Evolutionary conservation across 2,113 vertebrate genomes (phyloP).

Genomic region (Oophaga pumilio): DNA sequence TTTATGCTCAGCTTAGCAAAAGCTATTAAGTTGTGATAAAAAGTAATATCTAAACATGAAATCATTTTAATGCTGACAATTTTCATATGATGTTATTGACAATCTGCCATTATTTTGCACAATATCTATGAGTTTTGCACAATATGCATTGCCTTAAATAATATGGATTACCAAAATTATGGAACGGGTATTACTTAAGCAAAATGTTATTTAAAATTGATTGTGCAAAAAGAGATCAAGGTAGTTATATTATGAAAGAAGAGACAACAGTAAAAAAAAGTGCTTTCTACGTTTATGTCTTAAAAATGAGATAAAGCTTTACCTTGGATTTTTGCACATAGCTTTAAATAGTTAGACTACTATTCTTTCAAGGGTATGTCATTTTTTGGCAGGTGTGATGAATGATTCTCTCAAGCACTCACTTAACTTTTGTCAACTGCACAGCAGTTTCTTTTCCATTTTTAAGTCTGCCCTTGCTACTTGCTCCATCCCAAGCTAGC

Average conservation of each 20-base stretch:
- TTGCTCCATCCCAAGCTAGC: constrained; percentile 31
- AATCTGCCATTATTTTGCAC: not conserved
- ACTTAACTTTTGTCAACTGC: constrained; percentile 57
- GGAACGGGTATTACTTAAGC: not conserved
- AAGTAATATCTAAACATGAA: no score
- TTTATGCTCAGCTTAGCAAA: no score
- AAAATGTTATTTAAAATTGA: not conserved
- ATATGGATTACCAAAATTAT: not conserved
- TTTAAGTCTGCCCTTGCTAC: constrained; percentile 52
- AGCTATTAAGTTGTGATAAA: no score
- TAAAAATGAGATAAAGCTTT: constrained; percentile 46
- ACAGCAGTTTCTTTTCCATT: constrained; percentile 56
- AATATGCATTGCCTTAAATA: not conserved
- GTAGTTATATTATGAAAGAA: constrained; percentile 1
- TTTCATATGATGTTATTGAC: no score
- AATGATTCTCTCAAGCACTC: constrained; percentile 55
- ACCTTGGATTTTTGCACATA: constrained; percentile 54
- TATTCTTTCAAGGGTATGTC: constrained; percentile 57
- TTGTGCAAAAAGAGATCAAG: constrained; percentile 11
- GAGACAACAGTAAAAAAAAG: constrained; percentile 48
- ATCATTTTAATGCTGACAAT: no score
- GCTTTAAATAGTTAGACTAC: constrained; percentile 54
- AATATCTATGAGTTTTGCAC: no score
- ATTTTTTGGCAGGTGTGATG: constrained; percentile 56
- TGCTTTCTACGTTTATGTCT: constrained; percentile 16